Evolutionary conservation across 2,888 invertebrate genomes (phyloP).

Genomic region (Tetragonula carbonaria): DNA sequence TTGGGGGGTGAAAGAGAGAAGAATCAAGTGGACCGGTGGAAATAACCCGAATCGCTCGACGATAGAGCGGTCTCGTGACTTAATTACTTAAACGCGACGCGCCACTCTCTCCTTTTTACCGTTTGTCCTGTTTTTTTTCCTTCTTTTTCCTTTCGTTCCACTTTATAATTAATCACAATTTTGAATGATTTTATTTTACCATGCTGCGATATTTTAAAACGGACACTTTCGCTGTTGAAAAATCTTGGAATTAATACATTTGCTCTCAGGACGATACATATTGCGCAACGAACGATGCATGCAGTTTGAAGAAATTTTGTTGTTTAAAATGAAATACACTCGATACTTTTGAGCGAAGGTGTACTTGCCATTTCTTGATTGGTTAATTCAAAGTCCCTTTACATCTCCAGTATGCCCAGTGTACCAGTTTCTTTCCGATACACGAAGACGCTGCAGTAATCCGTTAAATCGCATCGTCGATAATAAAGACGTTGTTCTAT

Average conservation of each 20-base stretch:
- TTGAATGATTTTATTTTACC: too few relatives aligned
- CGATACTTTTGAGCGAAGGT: too few relatives aligned
- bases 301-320: too few relatives aligned
- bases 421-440: background rate
- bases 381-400: background rate
- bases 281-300: too few relatives aligned
- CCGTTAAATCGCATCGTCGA: slow-evolving; percentile 22
- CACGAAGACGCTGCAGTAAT: background rate
- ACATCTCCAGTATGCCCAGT: background rate
- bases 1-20: background rate
- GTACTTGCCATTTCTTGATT: background rate
- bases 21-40: slow-evolving; percentile 21
- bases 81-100: slow-evolving; percentile 21
- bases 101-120: background rate
- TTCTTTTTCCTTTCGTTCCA: too few relatives aligned
- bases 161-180: background rate
- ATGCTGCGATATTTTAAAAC: too few relatives aligned
- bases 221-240: too few relatives aligned
- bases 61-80: slow-evolving; percentile 14
- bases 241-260: too few relatives aligned
- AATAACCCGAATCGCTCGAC: slow-evolving; percentile 8
- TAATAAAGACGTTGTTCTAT: slow-evolving; percentile 49
- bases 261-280: too few relatives aligned
- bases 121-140: background rate
- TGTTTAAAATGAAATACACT: too few relatives aligned